These are phyloP conservation scores for Sipha maydis DNA, from an alignment of 2,888 invertebrate species.

Conservation along the genomic window DNA sequence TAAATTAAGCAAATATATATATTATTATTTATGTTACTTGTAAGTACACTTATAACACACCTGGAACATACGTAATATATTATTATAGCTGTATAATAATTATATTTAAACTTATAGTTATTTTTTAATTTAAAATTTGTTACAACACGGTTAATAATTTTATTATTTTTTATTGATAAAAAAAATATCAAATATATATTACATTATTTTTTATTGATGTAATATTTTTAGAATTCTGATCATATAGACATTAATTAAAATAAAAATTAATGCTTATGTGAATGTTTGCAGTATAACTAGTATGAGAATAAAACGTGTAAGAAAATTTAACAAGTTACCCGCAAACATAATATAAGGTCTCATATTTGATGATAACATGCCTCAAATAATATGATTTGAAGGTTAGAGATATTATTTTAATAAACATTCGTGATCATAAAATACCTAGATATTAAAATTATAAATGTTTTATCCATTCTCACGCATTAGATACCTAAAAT, in stretches of 20 bases:
- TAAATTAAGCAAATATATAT: too few species aligned
- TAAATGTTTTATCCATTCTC: constrained; percentile 3
- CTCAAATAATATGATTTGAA: constrained; percentile 21
- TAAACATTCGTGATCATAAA: constrained; percentile 15
- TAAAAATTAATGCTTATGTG: background rate
- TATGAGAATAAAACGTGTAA: background rate
- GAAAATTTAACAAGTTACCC: constrained; percentile 4
- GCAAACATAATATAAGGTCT: background rate
- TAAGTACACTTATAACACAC: too few species aligned
- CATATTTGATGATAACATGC: constrained; percentile 9
- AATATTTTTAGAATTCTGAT: background rate
- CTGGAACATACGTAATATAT: too few species aligned
- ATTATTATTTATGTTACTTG: too few species aligned
- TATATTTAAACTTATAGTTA: too few species aligned
- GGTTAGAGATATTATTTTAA: constrained; percentile 43
- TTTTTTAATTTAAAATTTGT: too few species aligned
- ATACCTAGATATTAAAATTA: constrained; percentile 13
- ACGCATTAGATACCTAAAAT: constrained; percentile 7
- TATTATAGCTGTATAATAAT: too few species aligned
- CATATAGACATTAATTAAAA: background rate
- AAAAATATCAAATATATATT: too few species aligned
- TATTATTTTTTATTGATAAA: background rate
- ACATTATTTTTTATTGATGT: background rate
- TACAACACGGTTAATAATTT: too few species aligned
- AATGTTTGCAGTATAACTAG: background rate